Evolutionary conservation across 1,140 invertebrate genomes (phyloP).

Genomic region (Drosophila virilis): DNA sequence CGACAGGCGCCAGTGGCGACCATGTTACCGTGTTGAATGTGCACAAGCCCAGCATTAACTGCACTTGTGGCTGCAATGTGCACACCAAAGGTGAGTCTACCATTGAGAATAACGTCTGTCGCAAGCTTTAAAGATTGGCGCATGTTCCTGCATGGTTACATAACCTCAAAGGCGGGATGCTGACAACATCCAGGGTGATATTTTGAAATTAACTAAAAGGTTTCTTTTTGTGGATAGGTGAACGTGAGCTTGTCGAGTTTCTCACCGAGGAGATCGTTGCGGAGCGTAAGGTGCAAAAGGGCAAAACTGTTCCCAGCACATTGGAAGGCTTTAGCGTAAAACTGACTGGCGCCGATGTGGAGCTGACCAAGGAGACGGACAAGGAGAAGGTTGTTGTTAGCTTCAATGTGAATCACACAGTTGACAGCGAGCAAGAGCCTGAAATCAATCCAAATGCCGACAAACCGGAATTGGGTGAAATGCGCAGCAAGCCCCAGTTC

Average conservation of each 20-base stretch:
- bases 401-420: constrained; percentile 96
- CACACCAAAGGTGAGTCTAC: constrained; percentile 89
- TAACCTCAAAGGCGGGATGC: constrained; percentile 70
- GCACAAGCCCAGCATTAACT: constrained; percentile 85
- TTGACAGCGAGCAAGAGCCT: constrained; percentile 90
- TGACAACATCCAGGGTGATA: constrained; percentile 30
- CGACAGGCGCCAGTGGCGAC: constrained; percentile 34
- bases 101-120: background rate
- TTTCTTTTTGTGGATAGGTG: constrained; percentile 86
- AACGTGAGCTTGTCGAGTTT: constrained; percentile 94
- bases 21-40: constrained; percentile 70
- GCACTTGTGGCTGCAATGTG: constrained; percentile 87
- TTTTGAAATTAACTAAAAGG: constrained; percentile 10
- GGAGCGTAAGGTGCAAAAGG: constrained; percentile 92
- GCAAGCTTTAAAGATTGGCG: background rate
- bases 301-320: constrained; percentile 89
- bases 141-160: constrained; percentile 45
- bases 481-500: constrained; percentile 95
- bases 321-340: constrained; percentile 92
- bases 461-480: constrained; percentile 90
- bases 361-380: constrained; percentile 89
- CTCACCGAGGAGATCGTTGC: constrained; percentile 94
- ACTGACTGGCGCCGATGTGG: constrained; percentile 91
- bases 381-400: constrained; percentile 91
- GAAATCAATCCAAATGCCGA: constrained; percentile 87